A percentile compares a stretch with the other conserved stretches of the same genome.
phyloP scores from a whole-genome alignment of 2,113 vertebrate species.

The Pedionomus torquatus region DNA sequence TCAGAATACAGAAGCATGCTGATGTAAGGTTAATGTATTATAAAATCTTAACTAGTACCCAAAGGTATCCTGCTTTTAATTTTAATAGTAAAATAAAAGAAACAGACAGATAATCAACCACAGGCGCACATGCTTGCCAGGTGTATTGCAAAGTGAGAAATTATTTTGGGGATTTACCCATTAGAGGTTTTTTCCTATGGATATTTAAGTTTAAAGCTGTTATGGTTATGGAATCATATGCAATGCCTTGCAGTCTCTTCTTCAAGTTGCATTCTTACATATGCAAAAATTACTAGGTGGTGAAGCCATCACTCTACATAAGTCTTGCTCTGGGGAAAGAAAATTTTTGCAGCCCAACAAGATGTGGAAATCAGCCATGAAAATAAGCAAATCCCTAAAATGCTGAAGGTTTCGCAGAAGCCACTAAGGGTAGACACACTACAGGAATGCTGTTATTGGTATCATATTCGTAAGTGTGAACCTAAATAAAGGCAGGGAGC shows the following conservation, averaged over 20 bases:
- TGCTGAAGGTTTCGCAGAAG: not conserved
- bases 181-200: not conserved
- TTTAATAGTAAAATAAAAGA: not conserved
- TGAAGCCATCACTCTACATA: not conserved
- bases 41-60: not conserved
- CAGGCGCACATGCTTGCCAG: not conserved
- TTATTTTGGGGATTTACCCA: not conserved
- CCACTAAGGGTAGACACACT: not conserved
- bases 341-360: not conserved
- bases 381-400: not conserved
- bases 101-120: not conserved
- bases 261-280: not conserved
- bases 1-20: not conserved
- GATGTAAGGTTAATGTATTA: not conserved
- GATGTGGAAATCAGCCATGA: not conserved
- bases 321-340: not conserved
- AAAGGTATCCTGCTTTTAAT: not conserved
- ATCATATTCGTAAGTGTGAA: rapidly evolving
- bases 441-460: not conserved
- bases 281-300: not conserved
- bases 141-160: not conserved
- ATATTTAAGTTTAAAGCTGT: not conserved
- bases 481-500: not conserved
- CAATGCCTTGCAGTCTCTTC: not conserved
- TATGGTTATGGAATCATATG: not conserved